Evolutionary conservation across 2,888 invertebrate species (phyloP), one percentile per base, ranked within the genome.

Genomic region (Xestia sexstrigata): DNA sequence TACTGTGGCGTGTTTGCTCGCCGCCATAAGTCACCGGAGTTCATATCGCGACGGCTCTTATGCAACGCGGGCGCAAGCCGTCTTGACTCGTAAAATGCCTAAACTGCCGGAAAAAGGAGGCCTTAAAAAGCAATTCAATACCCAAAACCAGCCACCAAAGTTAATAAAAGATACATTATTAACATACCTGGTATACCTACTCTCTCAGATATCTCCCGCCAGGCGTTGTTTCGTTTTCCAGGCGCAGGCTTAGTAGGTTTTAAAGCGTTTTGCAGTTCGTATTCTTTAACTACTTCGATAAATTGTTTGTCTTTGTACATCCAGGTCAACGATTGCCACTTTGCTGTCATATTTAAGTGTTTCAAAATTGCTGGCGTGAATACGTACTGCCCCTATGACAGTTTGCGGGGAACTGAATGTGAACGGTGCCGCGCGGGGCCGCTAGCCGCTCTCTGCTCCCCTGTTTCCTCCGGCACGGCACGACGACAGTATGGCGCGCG

Each of bases 151-250:
- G n/a, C 15, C 13, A 20, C 2, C 6, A 30, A 79, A 70, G 39
- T n/a, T 39, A 52, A 49, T 47, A 20, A 65, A 35, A 39, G 2
- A 26, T 20, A 35, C n/a, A 30, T 80, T 35, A 0, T 30, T 30
- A 58, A 67, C 81, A 49, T 83, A 83, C 81, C 71, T 58, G 79
- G 39, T n/a, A 15, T 7, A 20, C 23, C n/a, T 26, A 45, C 20
- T 60, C 0, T 75, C 2, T 0, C 2, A 23, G 79, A 60, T 75
- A 79, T 45, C 26, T 52, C 45, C 49, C 0, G 7, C 79, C 79
- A 79, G n/a, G 26, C 0, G 3, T 20, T 9, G 2, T 20, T 15
- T 15, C 20, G 7, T 15, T 20, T 26, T n/a, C n/a, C 1, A 1
- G 4, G 2, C 4, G 20, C 1, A 1, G 6, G 2, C 6, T 26